Evolutionary conservation across 2,797 vertebrate genomes (phyloP).

Genomic region (Syngnathus rostellatus): DNA sequence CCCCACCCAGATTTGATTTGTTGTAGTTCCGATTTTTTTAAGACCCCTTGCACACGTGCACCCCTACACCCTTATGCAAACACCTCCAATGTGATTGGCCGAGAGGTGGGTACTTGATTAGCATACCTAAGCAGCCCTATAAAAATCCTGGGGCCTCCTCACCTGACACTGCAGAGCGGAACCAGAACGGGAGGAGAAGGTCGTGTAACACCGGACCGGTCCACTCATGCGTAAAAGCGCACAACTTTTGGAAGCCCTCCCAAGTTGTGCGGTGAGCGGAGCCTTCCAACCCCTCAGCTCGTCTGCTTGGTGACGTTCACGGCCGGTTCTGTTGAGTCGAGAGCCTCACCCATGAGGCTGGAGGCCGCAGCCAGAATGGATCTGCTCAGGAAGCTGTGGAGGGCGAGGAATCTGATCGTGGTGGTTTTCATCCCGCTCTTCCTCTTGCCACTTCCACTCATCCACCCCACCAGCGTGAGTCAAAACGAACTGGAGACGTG

Average conservation of each 20-base stretch:
- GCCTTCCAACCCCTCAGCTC: neutral
- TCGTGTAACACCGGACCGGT: neutral
- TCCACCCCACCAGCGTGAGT: slow-evolving; percentile 92
- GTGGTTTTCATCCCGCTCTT: slow-evolving; percentile 84
- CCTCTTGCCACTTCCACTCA: slow-evolving; percentile 84
- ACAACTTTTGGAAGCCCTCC: slow-evolving; percentile 13
- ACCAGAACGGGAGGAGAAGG: neutral
- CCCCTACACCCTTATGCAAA: slow-evolving; percentile 12
- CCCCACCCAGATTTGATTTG: neutral
- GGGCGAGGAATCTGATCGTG: slow-evolving; percentile 82
- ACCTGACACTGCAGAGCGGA: slow-evolving; percentile 26
- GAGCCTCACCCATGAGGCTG: slow-evolving; percentile 63
- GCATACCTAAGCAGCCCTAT: slow-evolving; percentile 42
- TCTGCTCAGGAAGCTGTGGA: slow-evolving; percentile 75
- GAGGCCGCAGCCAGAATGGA: slow-evolving; percentile 77
- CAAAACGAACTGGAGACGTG: neutral
- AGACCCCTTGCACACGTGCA: neutral
- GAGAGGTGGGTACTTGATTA: slow-evolving; percentile 49
- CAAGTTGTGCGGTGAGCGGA: neutral
- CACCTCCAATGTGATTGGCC: slow-evolving; percentile 51
- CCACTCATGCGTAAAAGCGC: slow-evolving; percentile 39
- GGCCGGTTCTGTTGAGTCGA: slow-evolving; percentile 24
- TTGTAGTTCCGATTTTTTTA: neutral
- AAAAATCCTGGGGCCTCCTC: slow-evolving; percentile 31
- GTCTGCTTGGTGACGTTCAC: slow-evolving; percentile 11